A percentile compares a stretch with the other conserved stretches of the same genome.
These are phyloP conservation scores for Glaucomys volans DNA, from an alignment of 2,113 vertebrate genomes.

Conservation along the genomic window DNA sequence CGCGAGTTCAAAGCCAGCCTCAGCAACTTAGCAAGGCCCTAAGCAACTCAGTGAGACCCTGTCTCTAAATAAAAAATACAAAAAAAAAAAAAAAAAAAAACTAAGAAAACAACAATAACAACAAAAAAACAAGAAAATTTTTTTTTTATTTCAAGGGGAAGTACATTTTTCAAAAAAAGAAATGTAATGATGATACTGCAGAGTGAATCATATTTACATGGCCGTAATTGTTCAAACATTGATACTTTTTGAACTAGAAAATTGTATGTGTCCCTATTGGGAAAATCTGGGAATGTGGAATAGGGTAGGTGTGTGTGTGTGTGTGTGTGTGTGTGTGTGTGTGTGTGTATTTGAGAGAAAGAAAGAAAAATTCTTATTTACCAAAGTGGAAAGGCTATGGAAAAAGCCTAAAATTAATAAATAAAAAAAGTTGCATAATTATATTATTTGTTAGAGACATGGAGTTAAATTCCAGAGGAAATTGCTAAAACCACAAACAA, in stretches of 20 bases:
- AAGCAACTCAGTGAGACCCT: too few relatives aligned
- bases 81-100: too few relatives aligned
- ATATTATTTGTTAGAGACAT: slow-evolving; percentile 59
- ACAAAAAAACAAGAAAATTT: neutral
- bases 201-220: neutral
- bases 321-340: neutral
- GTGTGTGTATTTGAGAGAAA: neutral
- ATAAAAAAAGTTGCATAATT: slow-evolving; percentile 33
- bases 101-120: too few relatives aligned
- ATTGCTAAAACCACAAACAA: neutral
- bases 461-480: slow-evolving; percentile 37
- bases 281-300: neutral
- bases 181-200: neutral
- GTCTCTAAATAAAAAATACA: too few relatives aligned
- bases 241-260: neutral
- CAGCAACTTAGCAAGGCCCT: too few relatives aligned
- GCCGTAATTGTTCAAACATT: neutral
- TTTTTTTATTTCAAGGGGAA: neutral
- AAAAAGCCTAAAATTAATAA: slow-evolving; percentile 58
- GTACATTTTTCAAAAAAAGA: neutral
- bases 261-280: neutral
- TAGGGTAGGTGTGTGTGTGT: neutral
- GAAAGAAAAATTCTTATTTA: slow-evolving; percentile 38
- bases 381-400: slow-evolving; percentile 32
- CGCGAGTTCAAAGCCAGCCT: too few relatives aligned